Base-by-base conservation (phyloP, 2,797 vertebrate species). In the Aeoliscus strigatus region DNA sequence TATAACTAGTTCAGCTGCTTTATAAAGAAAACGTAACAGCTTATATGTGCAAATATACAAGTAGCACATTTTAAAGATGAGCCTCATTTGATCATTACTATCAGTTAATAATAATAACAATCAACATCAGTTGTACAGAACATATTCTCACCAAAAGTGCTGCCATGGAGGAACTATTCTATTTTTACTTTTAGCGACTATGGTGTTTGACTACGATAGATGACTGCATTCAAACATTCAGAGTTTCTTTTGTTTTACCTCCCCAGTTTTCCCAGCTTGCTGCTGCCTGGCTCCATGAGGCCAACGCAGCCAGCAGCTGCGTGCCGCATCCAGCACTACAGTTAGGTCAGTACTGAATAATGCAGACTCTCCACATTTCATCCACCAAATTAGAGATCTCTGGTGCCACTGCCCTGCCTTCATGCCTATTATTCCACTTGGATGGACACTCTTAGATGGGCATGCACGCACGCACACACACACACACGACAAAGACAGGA, bases 341-440 rank as follows among this genome's bases (percentile, higher is more conserved):
- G 52, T 65, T 55, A 48, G 72, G 69, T 77, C 70, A 53, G 51
- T 53, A 23, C 14, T 86, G 73, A 86, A 86, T 87, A 81, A 88
- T 86, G 77, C 73, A 88, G 60, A 21, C 43, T 47, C 40, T 50
- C 46, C 51, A 41, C 44, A 62, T 65, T 70, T 70, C 57, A 43
- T 45, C 39, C 28, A 16, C 27, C n/a, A 39, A 77, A 67, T 47
- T 58, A 38, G 57, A 71, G 68, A 43, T 52, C 68, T 66, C 59
- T 39, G 41, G 49, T 41, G 45, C 64, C 50, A 39, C 52, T 59
- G 51, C 68, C 49, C 50, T 65, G 66, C 62, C 62, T 75, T 79
- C 70, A 75, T 59, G 60, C 43, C 77, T 72, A 81, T 86, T 79
- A 82, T 79, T 75, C 63, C 6, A 16, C 81, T 66, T 55, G 65